Percentiles rank a stretch among this genome's conserved stretches.
Evolutionary conservation across 2,113 vertebrate genomes (phyloP).

Genomic region (Anoplopoma fimbria): DNA sequence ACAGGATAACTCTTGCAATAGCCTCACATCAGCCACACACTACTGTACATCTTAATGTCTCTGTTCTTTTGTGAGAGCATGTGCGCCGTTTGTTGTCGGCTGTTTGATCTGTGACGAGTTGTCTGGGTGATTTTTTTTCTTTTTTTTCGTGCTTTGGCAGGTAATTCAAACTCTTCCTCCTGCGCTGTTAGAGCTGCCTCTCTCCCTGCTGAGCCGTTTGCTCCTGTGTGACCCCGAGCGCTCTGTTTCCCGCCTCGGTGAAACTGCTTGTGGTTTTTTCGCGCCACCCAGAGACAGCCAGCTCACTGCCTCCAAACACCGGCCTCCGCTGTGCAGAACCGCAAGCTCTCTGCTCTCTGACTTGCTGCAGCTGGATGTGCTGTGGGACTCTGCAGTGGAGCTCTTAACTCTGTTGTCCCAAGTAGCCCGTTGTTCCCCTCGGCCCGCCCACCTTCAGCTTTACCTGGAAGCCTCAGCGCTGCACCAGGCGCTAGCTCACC

Average conservation of each 20-base stretch:
- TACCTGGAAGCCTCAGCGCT: conserved; percentile 77
- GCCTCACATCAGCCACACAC: conserved; percentile 31
- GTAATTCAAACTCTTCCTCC: conserved; percentile 84
- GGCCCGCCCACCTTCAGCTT: conserved; percentile 66
- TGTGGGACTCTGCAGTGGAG: conserved; percentile 81
- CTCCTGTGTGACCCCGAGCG: conserved; percentile 82
- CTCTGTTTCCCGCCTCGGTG: conserved; percentile 80
- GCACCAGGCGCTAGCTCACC: conserved; percentile 77
- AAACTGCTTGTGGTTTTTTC: conserved; percentile 74
- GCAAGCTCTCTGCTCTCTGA: conserved; percentile 79
- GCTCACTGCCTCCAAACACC: neutral
- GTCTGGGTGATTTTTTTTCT: conserved; percentile 53
- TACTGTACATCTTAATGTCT: conserved; percentile 48
- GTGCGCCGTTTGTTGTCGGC: conserved; percentile 50
- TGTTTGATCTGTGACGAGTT: conserved; percentile 63
- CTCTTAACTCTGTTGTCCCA: conserved; percentile 88
- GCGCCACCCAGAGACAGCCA: conserved; percentile 41
- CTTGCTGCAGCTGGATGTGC: conserved; percentile 70
- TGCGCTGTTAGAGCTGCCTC: conserved; percentile 83
- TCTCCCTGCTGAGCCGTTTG: conserved; percentile 88
- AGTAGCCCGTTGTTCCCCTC: conserved; percentile 75
- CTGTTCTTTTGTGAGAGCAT: conserved; percentile 36
- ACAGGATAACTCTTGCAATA: conserved; percentile 50
- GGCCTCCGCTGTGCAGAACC: conserved; percentile 53
- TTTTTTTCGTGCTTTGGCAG: conserved; percentile 75